Conservation (phyloP, 92 coral and sea anemone genomes). For the Chrysogorgia sp. region DNA sequence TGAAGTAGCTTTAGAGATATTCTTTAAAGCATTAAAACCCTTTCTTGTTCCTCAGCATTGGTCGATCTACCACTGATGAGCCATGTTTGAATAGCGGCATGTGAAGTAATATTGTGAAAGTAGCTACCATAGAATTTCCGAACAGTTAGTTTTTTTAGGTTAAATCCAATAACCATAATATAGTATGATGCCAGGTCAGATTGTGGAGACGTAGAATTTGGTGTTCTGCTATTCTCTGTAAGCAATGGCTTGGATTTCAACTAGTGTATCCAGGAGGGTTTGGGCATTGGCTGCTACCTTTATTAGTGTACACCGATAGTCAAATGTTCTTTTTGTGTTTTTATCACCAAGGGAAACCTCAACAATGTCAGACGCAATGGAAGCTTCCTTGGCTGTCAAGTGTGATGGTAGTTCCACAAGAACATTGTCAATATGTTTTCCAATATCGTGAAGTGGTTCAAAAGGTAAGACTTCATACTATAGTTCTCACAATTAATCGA, state of each 20-base stretch:
- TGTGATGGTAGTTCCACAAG: conserved; percentile 55
- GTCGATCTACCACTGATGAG: conserved; percentile 45
- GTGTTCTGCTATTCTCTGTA: conserved; percentile 54
- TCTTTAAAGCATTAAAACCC: conserved; percentile 31
- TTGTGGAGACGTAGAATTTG: conserved; percentile 63
- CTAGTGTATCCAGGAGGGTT: conserved; percentile 55
- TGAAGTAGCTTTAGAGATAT: conserved; percentile 44
- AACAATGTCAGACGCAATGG: background rate
- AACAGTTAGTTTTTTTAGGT: conserved; percentile 15
- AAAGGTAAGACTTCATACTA: conserved; percentile 62
- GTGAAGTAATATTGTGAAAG: conserved; percentile 34
- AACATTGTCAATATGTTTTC: conserved; percentile 59
- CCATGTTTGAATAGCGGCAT: conserved; percentile 40
- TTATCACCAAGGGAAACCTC: conserved; percentile 44
- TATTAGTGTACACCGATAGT: conserved; percentile 44
- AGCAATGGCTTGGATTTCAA: conserved; percentile 63
- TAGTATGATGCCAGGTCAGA: conserved; percentile 64
- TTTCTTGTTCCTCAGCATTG: conserved; percentile 54
- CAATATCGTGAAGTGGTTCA: conserved; percentile 67
- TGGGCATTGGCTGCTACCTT: conserved; percentile 45
- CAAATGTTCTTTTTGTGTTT: too few relatives aligned
- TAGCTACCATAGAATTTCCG: conserved; percentile 52
- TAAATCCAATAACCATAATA: conserved; percentile 50
- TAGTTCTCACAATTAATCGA: conserved; percentile 34
- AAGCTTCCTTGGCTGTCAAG: conserved; percentile 45